These are phyloP conservation scores for Drosophila tropicalis DNA, from an alignment of 1,140 invertebrate genomes.

Conservation along the genomic window DNA sequence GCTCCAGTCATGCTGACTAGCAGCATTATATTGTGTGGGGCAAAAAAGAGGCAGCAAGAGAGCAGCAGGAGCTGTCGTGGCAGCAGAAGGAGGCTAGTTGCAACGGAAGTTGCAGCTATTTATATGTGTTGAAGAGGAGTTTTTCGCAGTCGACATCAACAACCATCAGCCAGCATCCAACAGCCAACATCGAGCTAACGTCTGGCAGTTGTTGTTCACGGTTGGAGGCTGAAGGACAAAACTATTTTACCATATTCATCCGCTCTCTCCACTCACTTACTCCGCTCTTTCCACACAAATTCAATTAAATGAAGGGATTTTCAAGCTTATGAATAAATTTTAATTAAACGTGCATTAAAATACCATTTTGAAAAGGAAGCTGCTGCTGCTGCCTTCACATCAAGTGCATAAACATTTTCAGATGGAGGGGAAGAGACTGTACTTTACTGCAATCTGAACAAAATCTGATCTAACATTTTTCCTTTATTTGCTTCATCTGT, in stretches of 20 bases:
- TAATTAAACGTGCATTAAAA: slow-evolving; percentile 60
- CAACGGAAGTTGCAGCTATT: slow-evolving; percentile 73
- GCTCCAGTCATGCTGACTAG: slow-evolving; percentile 36
- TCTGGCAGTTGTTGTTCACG: slow-evolving; percentile 40
- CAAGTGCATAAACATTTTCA: neutral
- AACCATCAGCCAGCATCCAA: neutral
- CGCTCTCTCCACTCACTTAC: neutral
- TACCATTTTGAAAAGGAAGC: slow-evolving; percentile 38
- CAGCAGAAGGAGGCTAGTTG: slow-evolving; percentile 50
- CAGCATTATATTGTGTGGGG: slow-evolving; percentile 34
- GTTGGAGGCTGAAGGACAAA: slow-evolving; percentile 34
- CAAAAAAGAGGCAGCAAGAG: neutral
- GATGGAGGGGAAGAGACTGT: neutral
- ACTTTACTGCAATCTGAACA: neutral
- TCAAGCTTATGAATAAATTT: slow-evolving; percentile 60
- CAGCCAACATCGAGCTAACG: slow-evolving; percentile 8
- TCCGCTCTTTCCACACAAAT: slow-evolving; percentile 40
- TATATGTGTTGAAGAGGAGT: slow-evolving; percentile 71
- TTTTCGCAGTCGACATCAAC: slow-evolving; percentile 8
- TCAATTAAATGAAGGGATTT: slow-evolving; percentile 38
- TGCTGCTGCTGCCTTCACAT: slow-evolving; percentile 24
- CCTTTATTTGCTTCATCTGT: neutral
- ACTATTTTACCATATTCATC: slow-evolving; percentile 5
- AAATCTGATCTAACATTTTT: slow-evolving; percentile 14
- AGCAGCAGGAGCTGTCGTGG: slow-evolving; percentile 8